Conservation (phyloP, 2,888 invertebrate species). For the Sarcophaga caerulescens region DNA sequence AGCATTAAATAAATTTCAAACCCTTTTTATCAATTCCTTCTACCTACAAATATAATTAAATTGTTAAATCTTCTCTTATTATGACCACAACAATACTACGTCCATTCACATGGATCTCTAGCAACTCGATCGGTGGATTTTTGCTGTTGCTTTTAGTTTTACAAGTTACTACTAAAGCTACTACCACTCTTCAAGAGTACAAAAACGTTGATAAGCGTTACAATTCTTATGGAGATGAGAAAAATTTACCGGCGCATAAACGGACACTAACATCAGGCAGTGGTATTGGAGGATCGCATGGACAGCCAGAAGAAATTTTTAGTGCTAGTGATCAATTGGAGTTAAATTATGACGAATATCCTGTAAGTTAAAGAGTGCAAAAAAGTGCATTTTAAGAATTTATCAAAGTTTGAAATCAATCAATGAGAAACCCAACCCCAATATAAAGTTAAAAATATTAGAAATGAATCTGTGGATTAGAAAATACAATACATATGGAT, state of each 20-base stretch:
- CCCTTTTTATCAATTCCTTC: too few relatives aligned
- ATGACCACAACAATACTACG: too few relatives aligned
- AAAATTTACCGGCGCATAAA: conserved; percentile 25
- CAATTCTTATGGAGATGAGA: not conserved
- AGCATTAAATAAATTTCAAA: not conserved
- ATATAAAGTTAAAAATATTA: not conserved
- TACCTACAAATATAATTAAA: too few relatives aligned
- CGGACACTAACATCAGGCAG: conserved; percentile 34
- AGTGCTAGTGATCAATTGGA: conserved; percentile 73
- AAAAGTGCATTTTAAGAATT: not conserved
- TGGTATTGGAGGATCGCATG: conserved; percentile 46
- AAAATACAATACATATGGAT: not conserved
- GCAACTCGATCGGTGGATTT: conserved; percentile 16
- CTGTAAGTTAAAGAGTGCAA: conserved; percentile 73
- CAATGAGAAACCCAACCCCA: not conserved
- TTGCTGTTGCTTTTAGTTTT: conserved; percentile 32
- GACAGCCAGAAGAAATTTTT: conserved; percentile 77
- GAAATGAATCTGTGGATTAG: not conserved
- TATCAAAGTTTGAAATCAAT: not conserved
- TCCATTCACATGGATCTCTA: too few relatives aligned
- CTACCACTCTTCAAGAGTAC: conserved; percentile 31
- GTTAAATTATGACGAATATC: conserved; percentile 79
- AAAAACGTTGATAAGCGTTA: conserved; percentile 23
- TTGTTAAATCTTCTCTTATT: too few relatives aligned
- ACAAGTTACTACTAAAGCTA: conserved; percentile 45